Conservation (phyloP, 2,888 invertebrate species). For the Thecocarcelia acutangulata region DNA sequence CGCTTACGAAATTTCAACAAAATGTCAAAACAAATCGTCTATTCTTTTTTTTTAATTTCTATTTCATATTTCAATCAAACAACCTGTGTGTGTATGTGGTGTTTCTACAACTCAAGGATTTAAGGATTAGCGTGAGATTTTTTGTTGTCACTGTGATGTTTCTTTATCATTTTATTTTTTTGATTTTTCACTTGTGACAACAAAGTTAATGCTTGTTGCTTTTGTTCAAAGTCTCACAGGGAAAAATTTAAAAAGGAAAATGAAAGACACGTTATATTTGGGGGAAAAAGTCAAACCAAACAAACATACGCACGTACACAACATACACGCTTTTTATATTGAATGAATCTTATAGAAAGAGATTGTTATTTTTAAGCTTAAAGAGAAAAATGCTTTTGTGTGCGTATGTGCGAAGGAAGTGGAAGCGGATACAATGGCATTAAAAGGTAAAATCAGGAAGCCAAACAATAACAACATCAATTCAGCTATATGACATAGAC, state of each 20-base stretch:
- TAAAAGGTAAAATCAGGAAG: slow-evolving; percentile 73
- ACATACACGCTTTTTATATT: neutral
- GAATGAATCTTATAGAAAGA: neutral
- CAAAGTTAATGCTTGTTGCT: slow-evolving; percentile 48
- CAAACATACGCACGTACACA: neutral
- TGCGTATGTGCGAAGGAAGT: slow-evolving; percentile 57
- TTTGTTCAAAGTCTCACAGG: slow-evolving; percentile 36
- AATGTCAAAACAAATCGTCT: slow-evolving; percentile 1
- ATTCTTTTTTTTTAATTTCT: slow-evolving; percentile 1
- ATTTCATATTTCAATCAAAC: neutral
- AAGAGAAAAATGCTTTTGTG: slow-evolving; percentile 19
- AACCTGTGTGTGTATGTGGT: slow-evolving; percentile 52
- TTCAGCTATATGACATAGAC: slow-evolving; percentile 54
- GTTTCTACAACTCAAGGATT: slow-evolving; percentile 77
- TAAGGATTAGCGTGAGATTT: slow-evolving; percentile 74
- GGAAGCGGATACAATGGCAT: slow-evolving; percentile 57
- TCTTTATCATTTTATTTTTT: slow-evolving; percentile 29
- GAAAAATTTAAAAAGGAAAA: slow-evolving; percentile 20
- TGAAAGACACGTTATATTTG: slow-evolving; percentile 3
- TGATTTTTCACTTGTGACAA: slow-evolving; percentile 30
- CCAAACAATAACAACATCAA: slow-evolving; percentile 78
- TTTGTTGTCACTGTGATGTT: slow-evolving; percentile 35
- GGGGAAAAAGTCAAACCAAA: slow-evolving; percentile 19
- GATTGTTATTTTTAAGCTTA: slow-evolving; percentile 19
- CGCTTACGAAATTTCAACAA: neutral